A percentile compares a stretch with the other conserved stretches of the same genome.
These are phyloP conservation scores for Helicoverpa assulta DNA, from an alignment of 2,888 invertebrate species.

Conservation along the genomic window DNA sequence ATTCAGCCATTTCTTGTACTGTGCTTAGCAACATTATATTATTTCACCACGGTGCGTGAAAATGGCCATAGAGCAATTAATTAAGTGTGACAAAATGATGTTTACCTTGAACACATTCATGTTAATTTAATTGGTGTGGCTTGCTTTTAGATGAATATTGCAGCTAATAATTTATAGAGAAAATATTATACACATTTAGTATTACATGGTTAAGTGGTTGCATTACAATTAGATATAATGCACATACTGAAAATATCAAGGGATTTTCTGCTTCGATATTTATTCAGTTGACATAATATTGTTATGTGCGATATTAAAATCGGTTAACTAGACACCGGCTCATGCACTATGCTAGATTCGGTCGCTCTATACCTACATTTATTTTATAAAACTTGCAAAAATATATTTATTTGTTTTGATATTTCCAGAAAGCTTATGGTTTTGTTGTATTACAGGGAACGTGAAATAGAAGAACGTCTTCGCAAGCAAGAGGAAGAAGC, in stretches of 20 bases:
- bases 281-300: constrained; percentile 27
- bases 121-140: background rate
- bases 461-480: constrained; percentile 97
- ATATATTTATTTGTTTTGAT: background rate
- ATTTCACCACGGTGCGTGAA: background rate
- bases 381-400: background rate
- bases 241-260: constrained; percentile 73
- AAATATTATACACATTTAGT: no score
- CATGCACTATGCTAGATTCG: constrained; percentile 55
- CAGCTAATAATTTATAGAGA: no score
- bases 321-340: constrained; percentile 65
- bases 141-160: background rate
- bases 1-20: no score
- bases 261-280: constrained; percentile 64
- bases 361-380: constrained; percentile 77
- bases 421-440: constrained; percentile 12
- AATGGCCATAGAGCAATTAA: background rate
- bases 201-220: background rate
- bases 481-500: constrained; percentile 91
- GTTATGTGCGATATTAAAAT: constrained; percentile 52
- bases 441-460: constrained; percentile 87
- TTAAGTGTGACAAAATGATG: background rate
- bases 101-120: background rate
- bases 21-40: background rate
- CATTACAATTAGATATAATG: constrained; percentile 48